Evolutionary conservation across 2,888 invertebrate genomes (phyloP).

Genomic region (Capitulum mitella): DNA sequence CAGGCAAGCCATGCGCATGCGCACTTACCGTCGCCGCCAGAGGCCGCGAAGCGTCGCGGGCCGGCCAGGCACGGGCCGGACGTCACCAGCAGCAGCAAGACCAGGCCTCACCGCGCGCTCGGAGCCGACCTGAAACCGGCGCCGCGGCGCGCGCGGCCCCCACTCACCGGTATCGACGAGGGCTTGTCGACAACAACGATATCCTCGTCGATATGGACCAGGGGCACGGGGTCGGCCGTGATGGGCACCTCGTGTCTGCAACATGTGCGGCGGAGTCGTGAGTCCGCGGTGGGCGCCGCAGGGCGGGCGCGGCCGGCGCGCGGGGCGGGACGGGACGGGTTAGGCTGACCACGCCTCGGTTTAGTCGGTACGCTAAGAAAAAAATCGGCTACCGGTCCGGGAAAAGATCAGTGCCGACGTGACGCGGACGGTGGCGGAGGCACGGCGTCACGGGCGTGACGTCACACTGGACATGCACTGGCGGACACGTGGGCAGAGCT

Average conservation of each 20-base stretch:
- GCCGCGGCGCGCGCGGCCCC: not conserved
- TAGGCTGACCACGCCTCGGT: not conserved
- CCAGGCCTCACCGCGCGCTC: slow-evolving; percentile 26
- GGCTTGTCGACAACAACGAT: slow-evolving; percentile 99
- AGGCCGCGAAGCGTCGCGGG: slow-evolving; percentile 2
- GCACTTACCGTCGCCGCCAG: slow-evolving; percentile 26
- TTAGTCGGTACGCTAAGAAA: not conserved
- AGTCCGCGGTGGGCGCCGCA: slow-evolving; percentile 41
- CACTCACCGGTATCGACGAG: slow-evolving; percentile 97
- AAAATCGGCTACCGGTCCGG: not conserved
- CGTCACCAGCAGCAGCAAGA: no score
- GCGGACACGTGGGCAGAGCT: not conserved
- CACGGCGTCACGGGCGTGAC: no score
- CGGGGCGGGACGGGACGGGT: not conserved
- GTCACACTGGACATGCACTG: no score
- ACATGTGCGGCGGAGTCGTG: slow-evolving; percentile 38
- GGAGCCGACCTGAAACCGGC: not conserved
- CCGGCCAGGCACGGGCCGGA: slow-evolving; percentile 22
- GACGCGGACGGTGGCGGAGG: no score
- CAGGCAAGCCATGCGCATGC: slow-evolving; percentile 26
- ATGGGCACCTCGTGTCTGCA: slow-evolving; percentile 99
- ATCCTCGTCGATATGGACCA: slow-evolving; percentile 97
- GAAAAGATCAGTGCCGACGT: not conserved
- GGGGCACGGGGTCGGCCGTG: slow-evolving; percentile 90
- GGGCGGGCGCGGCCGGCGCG: slow-evolving; percentile 49